Base-by-base conservation (phyloP, 2,797 vertebrate species). In the Graptemys geographica region DNA sequence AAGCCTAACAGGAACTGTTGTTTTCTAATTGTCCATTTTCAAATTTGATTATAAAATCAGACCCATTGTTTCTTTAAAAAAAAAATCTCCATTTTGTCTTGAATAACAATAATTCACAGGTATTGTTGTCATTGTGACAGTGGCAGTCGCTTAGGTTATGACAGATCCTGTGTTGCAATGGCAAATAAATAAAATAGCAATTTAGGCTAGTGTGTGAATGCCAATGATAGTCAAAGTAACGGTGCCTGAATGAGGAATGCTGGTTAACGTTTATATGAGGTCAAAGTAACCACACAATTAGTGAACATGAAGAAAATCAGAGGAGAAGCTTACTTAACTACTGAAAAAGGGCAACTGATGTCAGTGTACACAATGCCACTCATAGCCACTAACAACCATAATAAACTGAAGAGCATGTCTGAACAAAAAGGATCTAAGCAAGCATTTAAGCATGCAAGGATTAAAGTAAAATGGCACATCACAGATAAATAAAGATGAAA, bases 221-320 rank as follows among this genome's bases (percentile, higher is more conserved):
- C 86, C 90, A 89, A 49, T 86, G 86, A 51, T 76, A 85, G 18
- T 59, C 87, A 83, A 86, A 81, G 79, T 90, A 81, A 86, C 49
- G n/a, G 27, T 27, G 16, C 80, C 80, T 83, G 49, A 52, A 41
- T 37, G 80, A 78, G 76, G 44, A 74, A 84, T 83, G 72, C 74
- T 69, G 51, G 8, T n/a, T 82, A 21, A 31, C 78, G 81, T 94
- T 87, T 92, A 90, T 53, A 13, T 62, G 80, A 84, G 56, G 37
- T 90, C 90, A 74, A 76, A 86, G 74, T 56, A 89, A 94, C 87
- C 65, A 92, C 62, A 76, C 51, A 89, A 82, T 84, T 52, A 84
- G 27, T 65, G 47, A 92, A 92, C 90, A 84, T 83, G 8, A 81
- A 72, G n/a, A 72, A 74, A 78, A 49, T 78, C 74, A 78, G 27